Evolutionary conservation across 2,888 invertebrate species (phyloP), one percentile per base, ranked within the genome.

Genomic region (Ramazzottius varieornatus): DNA sequence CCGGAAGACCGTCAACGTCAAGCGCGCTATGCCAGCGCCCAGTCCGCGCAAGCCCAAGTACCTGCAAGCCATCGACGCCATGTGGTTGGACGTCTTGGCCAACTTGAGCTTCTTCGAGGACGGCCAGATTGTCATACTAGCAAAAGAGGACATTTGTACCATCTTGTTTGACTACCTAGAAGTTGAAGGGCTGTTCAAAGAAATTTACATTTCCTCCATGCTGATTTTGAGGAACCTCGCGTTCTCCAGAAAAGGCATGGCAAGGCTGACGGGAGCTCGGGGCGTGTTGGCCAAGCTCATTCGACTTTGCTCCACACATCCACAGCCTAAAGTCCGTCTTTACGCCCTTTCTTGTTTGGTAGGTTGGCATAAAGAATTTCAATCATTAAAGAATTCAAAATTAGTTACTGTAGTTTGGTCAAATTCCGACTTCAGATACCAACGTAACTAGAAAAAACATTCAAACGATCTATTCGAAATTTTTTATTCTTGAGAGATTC

Each of bases 81-180:
- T 54, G 54, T 54, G 54, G 54, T 24, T 54, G 54, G 4, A 54
- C 29, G 54, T 54, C 20, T 29, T 54, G 54, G 54, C 54, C 54
- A 54, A 54, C 29, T 24, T 54, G 20, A 24, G n/a, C 4, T 54
- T 54, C 29, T 54, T 54, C 29, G 54, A 54, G 4, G 54, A 54
- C 29, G 54, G 54, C 13, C 54, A 24, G 29, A 4, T 54, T 8
- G 20, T 54, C 20, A 54, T 54, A 8, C 29, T 54, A 29, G 29
- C 20, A 16, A 54, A 54, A 29, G 54, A 54, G 29, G 54, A 54
- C 29, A 54, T 54, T 29, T 54, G 54, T 24, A 54, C n/a, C 29
- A 29, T 54, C 8, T 24, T 54, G 20, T 54, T 54, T 54, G 54
- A 54, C 29, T 54, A 54, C 29, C 54, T 54, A 24, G 54, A 54